These are phyloP conservation scores for Pagetopsis macropterus DNA, from an alignment of 2,797 vertebrate species.

Conservation along the genomic window DNA sequence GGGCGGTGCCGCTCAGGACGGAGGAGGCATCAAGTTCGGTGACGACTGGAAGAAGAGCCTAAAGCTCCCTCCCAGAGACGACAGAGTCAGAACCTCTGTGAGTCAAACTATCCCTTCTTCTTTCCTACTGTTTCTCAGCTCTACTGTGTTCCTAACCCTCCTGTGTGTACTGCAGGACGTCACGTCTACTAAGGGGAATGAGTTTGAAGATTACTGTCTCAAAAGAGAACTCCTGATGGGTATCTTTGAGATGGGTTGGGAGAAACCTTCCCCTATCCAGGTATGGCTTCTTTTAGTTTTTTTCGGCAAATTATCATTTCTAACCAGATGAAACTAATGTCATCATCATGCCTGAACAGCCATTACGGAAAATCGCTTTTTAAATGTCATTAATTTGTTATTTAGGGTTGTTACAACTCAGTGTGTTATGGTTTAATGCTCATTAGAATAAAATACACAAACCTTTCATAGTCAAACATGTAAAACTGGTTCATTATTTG, in stretches of 20 bases:
- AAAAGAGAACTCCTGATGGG: conserved; percentile 86
- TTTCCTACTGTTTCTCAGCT: accelerated
- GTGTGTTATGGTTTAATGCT: not conserved
- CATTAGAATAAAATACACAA: not conserved
- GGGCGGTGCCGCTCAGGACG: conserved; percentile 71
- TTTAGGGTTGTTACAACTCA: not conserved
- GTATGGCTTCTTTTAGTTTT: conserved; percentile 84
- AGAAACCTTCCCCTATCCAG: conserved; percentile 86
- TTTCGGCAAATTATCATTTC: not conserved
- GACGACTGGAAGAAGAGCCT: conserved; percentile 87
- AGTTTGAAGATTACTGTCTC: conserved; percentile 87
- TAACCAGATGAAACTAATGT: not conserved
- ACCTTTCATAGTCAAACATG: not conserved
- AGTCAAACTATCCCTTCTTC: conserved; percentile 50
- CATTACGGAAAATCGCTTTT: not conserved
- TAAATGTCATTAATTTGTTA: not conserved
- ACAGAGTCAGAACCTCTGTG: conserved; percentile 83
- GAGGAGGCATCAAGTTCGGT: conserved; percentile 84
- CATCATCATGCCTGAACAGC: not conserved
- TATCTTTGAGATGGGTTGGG: conserved; percentile 87
- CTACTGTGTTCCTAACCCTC: not conserved
- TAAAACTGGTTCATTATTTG: not conserved
- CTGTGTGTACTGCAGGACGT: conserved; percentile 75
- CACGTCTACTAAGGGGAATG: conserved; percentile 85
- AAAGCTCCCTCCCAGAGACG: conserved; percentile 85